A percentile compares a stretch with the other conserved stretches of the same genome.
These are phyloP conservation scores for Thamnophis elegans DNA, from an alignment of 2,797 vertebrate genomes.

Conservation along the genomic window DNA sequence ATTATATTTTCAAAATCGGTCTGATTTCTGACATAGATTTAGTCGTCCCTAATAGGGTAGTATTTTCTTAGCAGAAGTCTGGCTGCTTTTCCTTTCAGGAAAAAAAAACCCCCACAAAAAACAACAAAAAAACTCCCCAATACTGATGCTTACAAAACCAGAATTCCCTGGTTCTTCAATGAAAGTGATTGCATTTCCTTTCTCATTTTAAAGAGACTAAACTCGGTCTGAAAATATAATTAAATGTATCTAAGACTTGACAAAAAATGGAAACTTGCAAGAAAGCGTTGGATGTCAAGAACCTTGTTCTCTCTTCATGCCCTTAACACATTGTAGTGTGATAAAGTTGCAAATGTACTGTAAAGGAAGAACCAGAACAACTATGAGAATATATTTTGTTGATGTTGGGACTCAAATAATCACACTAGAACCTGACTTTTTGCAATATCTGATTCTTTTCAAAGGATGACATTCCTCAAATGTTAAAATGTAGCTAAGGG, in stretches of 20 bases:
- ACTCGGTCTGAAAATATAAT: slow-evolving; percentile 14
- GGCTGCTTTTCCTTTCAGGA: neutral
- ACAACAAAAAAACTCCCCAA: neutral
- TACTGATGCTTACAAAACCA: neutral
- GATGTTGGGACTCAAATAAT: slow-evolving; percentile 49
- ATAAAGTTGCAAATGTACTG: slow-evolving; percentile 29
- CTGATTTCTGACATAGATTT: slow-evolving; percentile 43
- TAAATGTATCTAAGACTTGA: slow-evolving; percentile 10
- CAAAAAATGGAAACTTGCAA: slow-evolving; percentile 30
- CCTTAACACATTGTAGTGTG: neutral
- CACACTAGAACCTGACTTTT: slow-evolving; percentile 52
- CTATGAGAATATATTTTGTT: slow-evolving; percentile 53
- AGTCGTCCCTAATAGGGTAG: slow-evolving; percentile 39
- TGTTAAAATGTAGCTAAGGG: neutral
- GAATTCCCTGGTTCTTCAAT: slow-evolving; percentile 20
- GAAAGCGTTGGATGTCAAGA: neutral
- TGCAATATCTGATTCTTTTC: slow-evolving; percentile 36
- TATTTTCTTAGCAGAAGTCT: slow-evolving; percentile 53
- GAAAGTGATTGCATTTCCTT: slow-evolving; percentile 38
- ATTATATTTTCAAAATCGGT: slow-evolving; percentile 45
- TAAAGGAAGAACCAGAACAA: slow-evolving; percentile 23
- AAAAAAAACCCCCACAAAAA: neutral
- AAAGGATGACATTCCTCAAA: slow-evolving; percentile 24
- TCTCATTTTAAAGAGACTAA: neutral
- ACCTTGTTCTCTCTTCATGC: neutral